Evolutionary conservation across 2,113 vertebrate species (phyloP), one percentile per base, ranked within the genome.

Genomic region (Salvelinus namaycush): DNA sequence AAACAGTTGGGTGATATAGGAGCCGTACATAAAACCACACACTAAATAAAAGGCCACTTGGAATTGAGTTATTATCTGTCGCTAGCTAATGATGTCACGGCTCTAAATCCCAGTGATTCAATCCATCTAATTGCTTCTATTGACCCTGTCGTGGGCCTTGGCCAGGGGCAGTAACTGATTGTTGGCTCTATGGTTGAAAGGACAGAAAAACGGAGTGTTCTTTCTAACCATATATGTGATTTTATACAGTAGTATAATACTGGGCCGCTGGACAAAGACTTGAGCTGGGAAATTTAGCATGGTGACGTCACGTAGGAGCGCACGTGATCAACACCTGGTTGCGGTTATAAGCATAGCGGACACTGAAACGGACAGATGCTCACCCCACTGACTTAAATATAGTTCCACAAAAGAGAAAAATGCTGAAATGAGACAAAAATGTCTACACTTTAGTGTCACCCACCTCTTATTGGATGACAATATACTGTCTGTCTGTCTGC

Each of bases 221-320:
- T 34, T 34, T 34, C 6, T 34, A 8, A 34, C 34, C 7, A 34
- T 7, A 34, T 8, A 34, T 34, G 34, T 34, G 34, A 34, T 34
- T 34, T 34, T 34, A 7, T 34, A 34, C 34, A 96, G 97, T 94
- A 98, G 94, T 79, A 98, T 94, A 85, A 98, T 97, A 81, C 91
- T 95, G 13, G 97, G 97, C 64, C 97, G 95, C 75, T 99, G 98
- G 81, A 99, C 95, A 81, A 99, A 99, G 83, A 98, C 97, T 90
- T 99, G 97, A 64, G 95, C 94, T 39, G 97, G 97, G 88, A 99
- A 99, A 89, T 99, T 97, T 92, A 98, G 96, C 96, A 99, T 96
- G 73, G 99, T 99, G 79, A 99, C 98, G 18, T 97, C 96, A 84
- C 94, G 93, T 62, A 99, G 86, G 72, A 99, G 95, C 66, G 97